A percentile compares a stretch with the other conserved stretches of the same genome.
Conservation (phyloP, 2,888 invertebrate genomes). For the Stratiomys singularior region DNA sequence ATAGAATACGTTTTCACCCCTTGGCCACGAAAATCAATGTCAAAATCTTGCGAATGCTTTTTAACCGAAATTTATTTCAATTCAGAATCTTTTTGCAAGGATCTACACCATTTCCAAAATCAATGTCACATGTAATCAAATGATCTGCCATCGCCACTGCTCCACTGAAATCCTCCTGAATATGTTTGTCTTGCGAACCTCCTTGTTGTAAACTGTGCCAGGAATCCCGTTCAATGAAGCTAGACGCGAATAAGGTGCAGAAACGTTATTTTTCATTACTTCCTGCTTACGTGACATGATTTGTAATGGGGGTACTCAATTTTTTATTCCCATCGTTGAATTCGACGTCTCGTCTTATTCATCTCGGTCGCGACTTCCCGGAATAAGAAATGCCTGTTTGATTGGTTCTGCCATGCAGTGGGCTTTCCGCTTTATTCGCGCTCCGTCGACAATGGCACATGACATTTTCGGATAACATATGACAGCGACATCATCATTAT, state of each 20-base stretch:
- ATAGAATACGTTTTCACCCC: too few relatives aligned
- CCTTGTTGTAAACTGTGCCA: not conserved
- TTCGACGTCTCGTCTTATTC: not conserved
- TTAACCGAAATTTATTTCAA: too few relatives aligned
- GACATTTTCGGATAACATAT: not conserved
- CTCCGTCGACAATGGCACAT: not conserved
- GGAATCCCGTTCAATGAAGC: not conserved
- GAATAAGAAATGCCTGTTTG: slow-evolving; percentile 14
- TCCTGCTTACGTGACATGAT: slow-evolving; percentile 40
- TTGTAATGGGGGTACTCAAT: slow-evolving; percentile 22
- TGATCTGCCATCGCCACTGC: not conserved
- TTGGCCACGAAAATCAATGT: too few relatives aligned
- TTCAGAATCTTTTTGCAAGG: too few relatives aligned
- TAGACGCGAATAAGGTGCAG: not conserved
- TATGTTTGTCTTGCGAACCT: not conserved
- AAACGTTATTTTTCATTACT: slow-evolving; percentile 41
- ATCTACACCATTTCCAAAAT: too few relatives aligned
- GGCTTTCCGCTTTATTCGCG: not conserved
- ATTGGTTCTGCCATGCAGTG: not conserved
- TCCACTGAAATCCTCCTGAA: not conserved
- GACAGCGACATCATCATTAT: slow-evolving; percentile 3
- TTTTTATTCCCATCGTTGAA: slow-evolving; percentile 24
- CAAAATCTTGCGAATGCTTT: too few relatives aligned
- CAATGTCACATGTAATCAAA: not conserved
- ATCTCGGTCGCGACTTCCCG: not conserved